phyloP scores from a whole-genome alignment of 2,888 invertebrate genomes.

The Pollenia angustigena region DNA sequence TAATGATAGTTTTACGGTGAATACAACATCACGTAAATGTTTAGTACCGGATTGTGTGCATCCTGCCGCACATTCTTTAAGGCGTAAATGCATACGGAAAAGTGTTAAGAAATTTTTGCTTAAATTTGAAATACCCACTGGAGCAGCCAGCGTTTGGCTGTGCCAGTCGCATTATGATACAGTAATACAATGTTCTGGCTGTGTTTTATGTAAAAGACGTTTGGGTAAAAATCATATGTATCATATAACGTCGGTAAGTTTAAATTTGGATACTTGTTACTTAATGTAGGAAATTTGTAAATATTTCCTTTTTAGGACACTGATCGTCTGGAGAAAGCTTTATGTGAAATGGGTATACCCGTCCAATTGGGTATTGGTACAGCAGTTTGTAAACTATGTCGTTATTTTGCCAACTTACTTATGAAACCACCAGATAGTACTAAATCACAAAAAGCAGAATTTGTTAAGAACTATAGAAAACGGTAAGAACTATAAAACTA shows the following conservation, averaged over 20 bases:
- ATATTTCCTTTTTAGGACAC: slow-evolving; percentile 84
- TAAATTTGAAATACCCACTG: slow-evolving; percentile 88
- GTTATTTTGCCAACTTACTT: slow-evolving; percentile 90
- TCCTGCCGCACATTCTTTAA: slow-evolving; percentile 87
- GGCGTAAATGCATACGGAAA: slow-evolving; percentile 90
- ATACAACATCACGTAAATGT: slow-evolving; percentile 83
- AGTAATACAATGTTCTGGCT: slow-evolving; percentile 90
- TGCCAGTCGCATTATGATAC: slow-evolving; percentile 89
- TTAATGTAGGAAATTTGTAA: neutral
- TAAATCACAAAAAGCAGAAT: slow-evolving; percentile 84
- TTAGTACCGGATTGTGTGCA: slow-evolving; percentile 88
- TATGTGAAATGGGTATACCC: slow-evolving; percentile 88
- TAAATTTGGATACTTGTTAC: neutral
- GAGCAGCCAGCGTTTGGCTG: slow-evolving; percentile 86
- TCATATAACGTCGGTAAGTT: slow-evolving; percentile 86
- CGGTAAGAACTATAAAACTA: slow-evolving; percentile 84
- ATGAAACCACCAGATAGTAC: slow-evolving; percentile 86
- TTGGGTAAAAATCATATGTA: slow-evolving; percentile 91
- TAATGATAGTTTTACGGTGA: slow-evolving; percentile 46
- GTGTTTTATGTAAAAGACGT: slow-evolving; percentile 90
- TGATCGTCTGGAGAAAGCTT: slow-evolving; percentile 85
- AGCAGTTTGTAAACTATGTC: slow-evolving; percentile 92
- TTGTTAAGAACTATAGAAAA: slow-evolving; percentile 86
- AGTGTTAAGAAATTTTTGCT: slow-evolving; percentile 88
- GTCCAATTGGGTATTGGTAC: slow-evolving; percentile 88